Conservation (phyloP, 2,113 vertebrate species). For the Maccullochella peelii region DNA sequence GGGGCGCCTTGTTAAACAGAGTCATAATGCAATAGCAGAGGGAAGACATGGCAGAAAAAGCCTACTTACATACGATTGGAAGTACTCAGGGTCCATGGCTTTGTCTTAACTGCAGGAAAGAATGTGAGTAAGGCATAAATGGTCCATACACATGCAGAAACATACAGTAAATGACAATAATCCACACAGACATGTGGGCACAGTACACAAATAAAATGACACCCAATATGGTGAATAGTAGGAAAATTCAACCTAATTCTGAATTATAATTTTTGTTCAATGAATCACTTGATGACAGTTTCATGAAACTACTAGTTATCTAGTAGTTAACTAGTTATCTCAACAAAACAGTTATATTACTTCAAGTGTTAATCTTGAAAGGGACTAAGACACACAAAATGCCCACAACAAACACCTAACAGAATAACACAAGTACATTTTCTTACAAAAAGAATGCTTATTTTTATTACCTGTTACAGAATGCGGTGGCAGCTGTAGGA, state of each 20-base stretch:
- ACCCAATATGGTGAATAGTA: not conserved
- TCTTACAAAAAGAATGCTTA: not conserved
- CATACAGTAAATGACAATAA: not conserved
- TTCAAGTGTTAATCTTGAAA: too few relatives aligned
- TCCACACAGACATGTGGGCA: not conserved
- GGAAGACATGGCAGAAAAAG: not conserved
- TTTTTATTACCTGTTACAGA: slow-evolving; percentile 63
- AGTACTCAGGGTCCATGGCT: slow-evolving; percentile 68
- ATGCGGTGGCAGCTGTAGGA: not conserved
- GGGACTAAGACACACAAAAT: not conserved
- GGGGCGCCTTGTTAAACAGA: not conserved
- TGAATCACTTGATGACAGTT: not conserved
- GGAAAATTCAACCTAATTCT: too few relatives aligned
- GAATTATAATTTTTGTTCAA: not conserved
- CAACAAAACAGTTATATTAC: not conserved
- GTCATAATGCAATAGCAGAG: not conserved
- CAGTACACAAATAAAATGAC: not conserved
- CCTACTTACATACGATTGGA: slow-evolving; percentile 61
- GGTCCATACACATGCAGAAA: not conserved
- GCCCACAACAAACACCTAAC: not conserved
- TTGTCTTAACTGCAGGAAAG: slow-evolving; percentile 9
- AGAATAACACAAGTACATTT: not conserved
- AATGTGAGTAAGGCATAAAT: not conserved
- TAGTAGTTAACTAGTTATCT: not conserved
- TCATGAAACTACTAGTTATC: not conserved